Conservation (phyloP, 2,888 invertebrate genomes). For the Synergus umbraculus region DNA sequence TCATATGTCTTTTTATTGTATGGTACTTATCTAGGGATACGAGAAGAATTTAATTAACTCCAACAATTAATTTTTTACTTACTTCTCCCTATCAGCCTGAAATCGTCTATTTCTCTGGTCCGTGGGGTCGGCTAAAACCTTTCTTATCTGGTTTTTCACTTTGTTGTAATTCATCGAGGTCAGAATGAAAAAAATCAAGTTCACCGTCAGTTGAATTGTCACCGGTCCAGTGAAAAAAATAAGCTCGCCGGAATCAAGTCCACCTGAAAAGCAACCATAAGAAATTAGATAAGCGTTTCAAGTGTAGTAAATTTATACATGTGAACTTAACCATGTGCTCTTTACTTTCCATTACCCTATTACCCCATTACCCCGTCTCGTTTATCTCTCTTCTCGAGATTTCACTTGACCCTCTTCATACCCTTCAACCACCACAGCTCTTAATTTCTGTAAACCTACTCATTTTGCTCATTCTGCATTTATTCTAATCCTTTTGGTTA, state of each 20-base stretch:
- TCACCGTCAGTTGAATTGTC: conserved; percentile 82
- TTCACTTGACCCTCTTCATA: neutral
- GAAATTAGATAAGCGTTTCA: conserved; percentile 37
- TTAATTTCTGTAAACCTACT: neutral
- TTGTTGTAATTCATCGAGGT: conserved; percentile 85
- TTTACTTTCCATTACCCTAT: neutral
- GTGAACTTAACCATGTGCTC: neutral
- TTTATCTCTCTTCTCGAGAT: neutral
- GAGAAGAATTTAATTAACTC: neutral
- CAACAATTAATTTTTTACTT: conserved; percentile 64
- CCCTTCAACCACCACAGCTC: neutral
- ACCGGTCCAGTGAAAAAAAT: conserved; percentile 84
- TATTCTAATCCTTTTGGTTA: neutral
- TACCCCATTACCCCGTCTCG: neutral
- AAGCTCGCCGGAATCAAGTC: conserved; percentile 65
- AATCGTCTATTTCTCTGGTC: conserved; percentile 82
- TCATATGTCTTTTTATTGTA: neutral
- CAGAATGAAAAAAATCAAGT: conserved; percentile 83
- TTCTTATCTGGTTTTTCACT: conserved; percentile 86
- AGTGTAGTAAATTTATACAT: conserved; percentile 23
- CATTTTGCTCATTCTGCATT: neutral
- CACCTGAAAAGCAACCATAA: conserved; percentile 52
- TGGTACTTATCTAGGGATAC: neutral
- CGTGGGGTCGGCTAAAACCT: conserved; percentile 82
- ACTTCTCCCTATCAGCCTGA: conserved; percentile 85